phyloP scores from a whole-genome alignment of 2,797 vertebrate genomes.

The Bradypodion pumilum region DNA sequence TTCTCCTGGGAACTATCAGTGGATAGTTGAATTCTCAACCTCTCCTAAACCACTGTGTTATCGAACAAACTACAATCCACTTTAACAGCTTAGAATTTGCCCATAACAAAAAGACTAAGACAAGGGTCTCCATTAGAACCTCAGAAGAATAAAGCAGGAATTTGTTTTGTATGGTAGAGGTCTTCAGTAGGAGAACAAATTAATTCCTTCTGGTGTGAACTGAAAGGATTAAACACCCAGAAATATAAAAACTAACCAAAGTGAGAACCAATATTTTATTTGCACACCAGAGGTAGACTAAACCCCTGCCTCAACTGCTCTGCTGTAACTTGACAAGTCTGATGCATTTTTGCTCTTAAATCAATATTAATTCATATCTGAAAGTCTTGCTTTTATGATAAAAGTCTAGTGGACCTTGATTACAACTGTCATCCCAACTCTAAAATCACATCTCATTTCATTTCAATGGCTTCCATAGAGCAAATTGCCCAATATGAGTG shows the following conservation, averaged over 20 bases:
- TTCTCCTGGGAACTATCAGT: no score
- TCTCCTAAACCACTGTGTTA: no score
- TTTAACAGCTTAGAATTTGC: no score
- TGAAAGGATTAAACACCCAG: not conserved
- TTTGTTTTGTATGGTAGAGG: no score
- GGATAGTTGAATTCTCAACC: no score
- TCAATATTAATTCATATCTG: constrained; percentile 43
- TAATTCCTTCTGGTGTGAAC: not conserved
- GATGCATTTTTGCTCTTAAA: constrained; percentile 31
- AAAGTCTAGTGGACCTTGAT: constrained; percentile 35
- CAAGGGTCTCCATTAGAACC: no score
- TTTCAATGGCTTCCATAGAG: not conserved
- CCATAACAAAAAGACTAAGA: no score
- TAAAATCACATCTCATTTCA: constrained; percentile 18
- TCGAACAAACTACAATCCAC: no score
- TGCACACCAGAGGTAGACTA: not conserved
- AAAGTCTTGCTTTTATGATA: constrained; percentile 14
- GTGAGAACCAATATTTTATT: constrained; percentile 16
- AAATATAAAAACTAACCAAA: no score
- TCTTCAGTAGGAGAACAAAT: no score
- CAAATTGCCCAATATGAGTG: not conserved
- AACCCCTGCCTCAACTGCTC: not conserved
- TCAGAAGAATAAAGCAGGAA: no score
- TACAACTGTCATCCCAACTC: constrained; percentile 26
- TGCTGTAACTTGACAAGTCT: constrained; percentile 15